Evolutionary conservation across 2,797 vertebrate genomes (phyloP), one percentile per base, ranked within the genome.

Genomic region (Acanthurus leucopareius): DNA sequence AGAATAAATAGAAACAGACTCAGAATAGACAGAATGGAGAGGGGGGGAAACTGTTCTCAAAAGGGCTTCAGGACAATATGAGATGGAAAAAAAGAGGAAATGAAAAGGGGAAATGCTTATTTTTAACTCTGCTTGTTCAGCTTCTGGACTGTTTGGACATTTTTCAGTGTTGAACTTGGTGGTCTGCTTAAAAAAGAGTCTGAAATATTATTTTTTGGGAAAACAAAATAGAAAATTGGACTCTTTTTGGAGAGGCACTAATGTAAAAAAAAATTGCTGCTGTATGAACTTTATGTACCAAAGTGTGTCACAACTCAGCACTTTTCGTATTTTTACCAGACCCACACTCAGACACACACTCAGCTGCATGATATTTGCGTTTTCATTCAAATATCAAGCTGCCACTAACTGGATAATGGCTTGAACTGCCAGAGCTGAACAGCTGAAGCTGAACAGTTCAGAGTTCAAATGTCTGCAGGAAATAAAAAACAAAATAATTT

Each of bases 71-170:
- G 60, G 82, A 77, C 77, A 60, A 47, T 77, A 68, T 74, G 20
- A 74, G 65, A 68, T 62, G 32, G 14, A 25, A 25, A 59, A 63
- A 60, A 56, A 84, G 84, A 84, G 85, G 82, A 89, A 91, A 83
- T 85, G 60, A 88, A 90, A 78, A 17, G 13, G 45, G 82, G 84
- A 71, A 83, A 66, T 70, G 20, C 32, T 71, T 75, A 49, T 73
- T 83, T 89, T 88, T 76, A 52, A 53, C 19, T 65, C 28, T 79
- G 72, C 69, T 69, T 74, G 51, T 83, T 84, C 64, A 79, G 73
- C 45, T 62, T 82, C 28, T 70, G 7, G 54, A 58, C 11, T 25
- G 20, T 71, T 66, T 32, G 49, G 44, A 51, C 11, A n/a, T 62
- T 68, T 69, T 40, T 66, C 19, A 69, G 0, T 40, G 28, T 56